Base-by-base conservation (phyloP, 1,140 invertebrate genomes). In the Heliconius hermathena region DNA sequence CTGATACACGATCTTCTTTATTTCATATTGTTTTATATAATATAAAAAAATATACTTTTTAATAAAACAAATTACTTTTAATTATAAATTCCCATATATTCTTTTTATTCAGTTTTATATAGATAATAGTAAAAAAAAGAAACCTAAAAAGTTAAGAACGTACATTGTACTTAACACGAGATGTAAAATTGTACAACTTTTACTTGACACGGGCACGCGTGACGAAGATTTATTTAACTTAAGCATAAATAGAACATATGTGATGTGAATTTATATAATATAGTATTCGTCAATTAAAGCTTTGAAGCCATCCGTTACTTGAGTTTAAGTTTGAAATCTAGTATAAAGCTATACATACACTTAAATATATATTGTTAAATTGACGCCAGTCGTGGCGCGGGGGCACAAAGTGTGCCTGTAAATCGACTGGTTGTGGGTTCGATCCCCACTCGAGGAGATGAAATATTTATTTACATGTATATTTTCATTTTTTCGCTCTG, bases 161-260 rank as follows among this genome's bases (percentile, higher is more conserved):
- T 57, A 57, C 11, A 52, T 52, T 52, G 49, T 20, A 52, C n/a
- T 54, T 54, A 54, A 1, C 8, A n/a, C 54, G 60, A 66, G 9
- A 26, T 66, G 1, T 66, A 29, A 11, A 66, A 57, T n/a, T n/a
- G 54, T 26, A 60, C 26, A 66, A 66, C 60, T 66, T 66, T 66
- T 66, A 66, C 60, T n/a, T 66, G 60, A 66, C 60, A 66, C 26
- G 22, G 5, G 60, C 22, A 29, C 11, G 22, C 26, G 60, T 26
- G 60, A 66, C 60, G 22, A 13, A 29, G 26, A 29, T 66, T 66
- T 66, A 26, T 66, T 66, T 29, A 1, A 26, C 60, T 66, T 29
- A 29, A n/a, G 29, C 11, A 66, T 66, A 66, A 66, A 66, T 66
- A 66, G 60, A 66, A 29, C 60, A 66, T 3, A 66, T n/a, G 60